Percentiles rank a stretch among this genome's conserved stretches.
Conservation (phyloP, 2,797 vertebrate species). For the Phoebastria nigripes region DNA sequence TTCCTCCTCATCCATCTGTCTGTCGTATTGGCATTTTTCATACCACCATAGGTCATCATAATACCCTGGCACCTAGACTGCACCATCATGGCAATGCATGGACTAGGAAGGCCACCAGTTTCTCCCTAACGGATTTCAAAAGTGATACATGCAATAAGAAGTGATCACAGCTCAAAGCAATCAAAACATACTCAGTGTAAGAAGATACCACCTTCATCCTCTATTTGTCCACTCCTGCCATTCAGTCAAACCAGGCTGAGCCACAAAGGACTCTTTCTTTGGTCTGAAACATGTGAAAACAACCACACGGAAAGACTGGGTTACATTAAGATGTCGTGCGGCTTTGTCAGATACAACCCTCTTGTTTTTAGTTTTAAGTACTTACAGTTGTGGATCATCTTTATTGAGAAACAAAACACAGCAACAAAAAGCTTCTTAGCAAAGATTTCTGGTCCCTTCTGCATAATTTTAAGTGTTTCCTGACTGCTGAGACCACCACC, state of each 20-base stretch:
- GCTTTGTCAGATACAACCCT: conserved; percentile 36
- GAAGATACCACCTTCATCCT: neutral
- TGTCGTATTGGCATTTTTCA: neutral
- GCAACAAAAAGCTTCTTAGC: conserved; percentile 42
- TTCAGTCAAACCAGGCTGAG: neutral
- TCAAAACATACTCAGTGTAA: neutral
- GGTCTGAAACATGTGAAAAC: conserved; percentile 12
- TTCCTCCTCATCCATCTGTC: neutral
- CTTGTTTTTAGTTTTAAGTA: conserved; percentile 42
- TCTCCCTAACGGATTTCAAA: neutral
- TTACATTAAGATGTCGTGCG: conserved; percentile 4
- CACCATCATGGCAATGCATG: neutral
- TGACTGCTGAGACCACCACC: conserved; percentile 39
- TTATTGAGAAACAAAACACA: conserved; percentile 49
- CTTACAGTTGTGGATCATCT: conserved; percentile 48
- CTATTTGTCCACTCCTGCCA: conserved; percentile 1
- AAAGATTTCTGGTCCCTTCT: conserved; percentile 49
- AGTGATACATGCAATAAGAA: neutral
- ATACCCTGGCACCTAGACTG: neutral
- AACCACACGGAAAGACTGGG: neutral
- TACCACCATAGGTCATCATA: neutral
- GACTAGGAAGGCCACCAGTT: neutral
- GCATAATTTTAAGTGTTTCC: conserved; percentile 42
- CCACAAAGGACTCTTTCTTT: conserved; percentile 35
- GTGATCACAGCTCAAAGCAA: neutral